These are phyloP conservation scores for Peromyscus leucopus DNA, from an alignment of 2,113 vertebrate species.

Conservation along the genomic window DNA sequence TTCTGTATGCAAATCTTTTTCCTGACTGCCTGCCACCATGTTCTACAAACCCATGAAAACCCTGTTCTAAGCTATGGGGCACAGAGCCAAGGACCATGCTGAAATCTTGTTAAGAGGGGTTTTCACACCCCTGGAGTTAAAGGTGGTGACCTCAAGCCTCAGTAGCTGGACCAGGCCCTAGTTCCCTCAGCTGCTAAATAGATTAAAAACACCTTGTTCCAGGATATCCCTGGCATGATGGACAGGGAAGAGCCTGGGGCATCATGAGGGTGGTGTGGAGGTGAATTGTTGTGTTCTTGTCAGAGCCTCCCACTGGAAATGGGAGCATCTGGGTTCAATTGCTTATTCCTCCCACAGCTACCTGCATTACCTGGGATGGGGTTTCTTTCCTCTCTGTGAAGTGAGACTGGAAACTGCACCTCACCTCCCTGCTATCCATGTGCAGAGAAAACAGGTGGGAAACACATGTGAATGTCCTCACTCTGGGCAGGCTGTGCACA, in stretches of 20 bases:
- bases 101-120: neutral
- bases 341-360: neutral
- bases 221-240: neutral
- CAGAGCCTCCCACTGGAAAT: neutral
- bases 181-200: neutral
- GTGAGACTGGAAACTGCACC: neutral
- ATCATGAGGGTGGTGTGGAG: rapidly evolving
- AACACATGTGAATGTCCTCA: too few species aligned
- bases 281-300: too few species aligned
- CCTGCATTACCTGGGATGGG: neutral
- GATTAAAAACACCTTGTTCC: neutral
- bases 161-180: neutral
- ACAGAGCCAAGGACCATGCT: neutral
- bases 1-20: rapidly evolving
- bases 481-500: rapidly evolving
- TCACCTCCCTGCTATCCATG: too few species aligned
- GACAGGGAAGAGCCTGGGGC: neutral
- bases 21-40: neutral
- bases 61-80: too few species aligned
- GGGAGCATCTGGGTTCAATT: neutral
- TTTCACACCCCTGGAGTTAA: rapidly evolving
- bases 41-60: neutral
- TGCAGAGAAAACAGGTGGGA: too few species aligned
- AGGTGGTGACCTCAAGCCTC: neutral
- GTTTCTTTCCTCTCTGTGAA: neutral